Conservation (phyloP, 1,140 invertebrate species). For the Pseudomyrmex flavicornis region DNA sequence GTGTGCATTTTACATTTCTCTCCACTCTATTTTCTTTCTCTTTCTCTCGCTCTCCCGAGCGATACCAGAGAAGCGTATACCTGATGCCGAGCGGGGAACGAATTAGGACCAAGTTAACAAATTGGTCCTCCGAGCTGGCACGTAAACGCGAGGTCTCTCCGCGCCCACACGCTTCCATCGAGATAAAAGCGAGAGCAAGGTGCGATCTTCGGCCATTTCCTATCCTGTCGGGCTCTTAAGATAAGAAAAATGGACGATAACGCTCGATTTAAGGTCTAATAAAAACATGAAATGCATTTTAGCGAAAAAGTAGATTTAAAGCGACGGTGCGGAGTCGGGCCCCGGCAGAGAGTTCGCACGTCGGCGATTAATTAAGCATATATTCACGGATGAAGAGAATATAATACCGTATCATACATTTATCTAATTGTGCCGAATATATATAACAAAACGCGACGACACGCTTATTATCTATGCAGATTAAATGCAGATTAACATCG, state of each 20-base stretch:
- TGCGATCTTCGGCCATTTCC: slow-evolving; percentile 54
- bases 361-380: slow-evolving; percentile 26
- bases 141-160: slow-evolving; percentile 40
- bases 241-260: slow-evolving; percentile 60
- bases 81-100: slow-evolving; percentile 59
- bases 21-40: neutral
- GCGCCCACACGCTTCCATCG: slow-evolving; percentile 23
- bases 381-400: neutral
- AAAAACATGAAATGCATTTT: slow-evolving; percentile 61
- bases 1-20: slow-evolving; percentile 17
- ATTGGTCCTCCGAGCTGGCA: slow-evolving; percentile 62
- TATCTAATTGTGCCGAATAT: neutral
- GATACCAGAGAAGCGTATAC: slow-evolving; percentile 29
- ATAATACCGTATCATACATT: neutral
- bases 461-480: no score
- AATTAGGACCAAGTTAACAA: slow-evolving; percentile 71
- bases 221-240: slow-evolving; percentile 57
- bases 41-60: neutral
- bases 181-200: slow-evolving; percentile 57
- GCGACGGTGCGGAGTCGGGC: neutral
- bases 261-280: slow-evolving; percentile 53
- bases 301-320: slow-evolving; percentile 50
- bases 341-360: neutral
- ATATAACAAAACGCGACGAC: neutral
- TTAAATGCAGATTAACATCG: neutral